Evolutionary conservation across 2,888 invertebrate species (phyloP), one percentile per base, ranked within the genome.

Genomic region (Pinctada fucata): DNA sequence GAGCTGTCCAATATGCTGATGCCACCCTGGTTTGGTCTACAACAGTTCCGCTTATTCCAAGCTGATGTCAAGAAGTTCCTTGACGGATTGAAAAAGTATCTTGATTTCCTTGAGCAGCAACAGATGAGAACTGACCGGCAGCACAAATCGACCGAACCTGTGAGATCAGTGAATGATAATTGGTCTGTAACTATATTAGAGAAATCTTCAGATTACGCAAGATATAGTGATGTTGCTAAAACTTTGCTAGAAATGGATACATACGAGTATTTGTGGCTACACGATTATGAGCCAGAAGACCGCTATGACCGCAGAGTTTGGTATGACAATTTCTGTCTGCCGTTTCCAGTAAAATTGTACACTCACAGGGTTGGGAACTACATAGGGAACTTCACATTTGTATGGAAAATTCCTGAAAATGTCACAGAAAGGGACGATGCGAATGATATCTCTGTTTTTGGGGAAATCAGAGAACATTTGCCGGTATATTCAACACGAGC

Each of bases 391-490:
- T 31, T 31, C 31, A 31, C 31, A 31, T 31, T 31, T 69, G 71
- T 58, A 50, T 80, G n/a, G 78, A 78, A 78, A n/a, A 82, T 78
- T 52, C 47, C 71, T 13, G 63, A 4, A 8, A 74, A 78, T 67
- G 13, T 78, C 4, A 75, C 78, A 78, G 80, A 78, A 64, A 16
- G 13, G 63, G 71, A 77, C 6, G 67, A 66, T n/a, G 69, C 72
- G n/a, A 45, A 47, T 75, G 67, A 49, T 8, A 45, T 50, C 6
- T 48, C 76, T 71, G 69, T 51, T 31, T 47, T 47, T 3, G 72
- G 68, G 45, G 79, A 72, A 10, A 71, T 76, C 8, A 68, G 66
- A 10, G 47, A 31, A 31, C 50, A 76, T n/a, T 10, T 81, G 51
- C 66, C 70, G 4, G 52, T n/a, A 16, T 81, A 63, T 51, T 68